Conservation (phyloP, 2,888 invertebrate species). For the Atrina japonica region DNA sequence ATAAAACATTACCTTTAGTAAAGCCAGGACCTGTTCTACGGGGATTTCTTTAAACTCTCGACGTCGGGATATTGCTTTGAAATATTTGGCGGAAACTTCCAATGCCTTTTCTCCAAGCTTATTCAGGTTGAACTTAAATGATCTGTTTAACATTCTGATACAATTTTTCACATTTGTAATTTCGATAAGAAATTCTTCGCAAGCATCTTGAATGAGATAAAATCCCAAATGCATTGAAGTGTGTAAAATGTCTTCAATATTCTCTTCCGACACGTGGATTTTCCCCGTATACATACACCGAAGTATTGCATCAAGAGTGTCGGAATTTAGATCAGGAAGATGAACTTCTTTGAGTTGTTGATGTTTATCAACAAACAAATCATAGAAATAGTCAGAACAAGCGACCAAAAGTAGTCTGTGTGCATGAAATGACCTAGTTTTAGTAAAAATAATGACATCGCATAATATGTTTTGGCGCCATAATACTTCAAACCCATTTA, state of each 20-base stretch:
- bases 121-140: slow-evolving; percentile 55
- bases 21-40: slow-evolving; percentile 53
- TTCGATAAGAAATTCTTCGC: slow-evolving; percentile 61
- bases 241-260: slow-evolving; percentile 59
- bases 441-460: slow-evolving; percentile 59
- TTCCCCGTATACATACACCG: slow-evolving; percentile 69
- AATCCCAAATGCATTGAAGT: slow-evolving; percentile 58
- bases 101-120: slow-evolving; percentile 51
- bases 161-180: slow-evolving; percentile 61
- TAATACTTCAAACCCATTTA: slow-evolving; percentile 63
- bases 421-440: slow-evolving; percentile 51
- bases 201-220: slow-evolving; percentile 60
- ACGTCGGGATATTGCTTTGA: slow-evolving; percentile 52
- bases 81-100: slow-evolving; percentile 59
- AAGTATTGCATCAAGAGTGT: slow-evolving; percentile 52
- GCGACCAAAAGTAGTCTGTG: slow-evolving; percentile 64
- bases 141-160: slow-evolving; percentile 58
- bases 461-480: slow-evolving; percentile 67
- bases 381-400: slow-evolving; percentile 67
- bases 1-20: slow-evolving; percentile 47
- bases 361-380: slow-evolving; percentile 52
- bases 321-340: slow-evolving; percentile 52
- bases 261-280: slow-evolving; percentile 56
- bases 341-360: slow-evolving; percentile 43
- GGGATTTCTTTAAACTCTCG: slow-evolving; percentile 56